These are phyloP conservation scores for Protonemura montana DNA, from an alignment of 2,888 invertebrate genomes.

Conservation along the genomic window DNA sequence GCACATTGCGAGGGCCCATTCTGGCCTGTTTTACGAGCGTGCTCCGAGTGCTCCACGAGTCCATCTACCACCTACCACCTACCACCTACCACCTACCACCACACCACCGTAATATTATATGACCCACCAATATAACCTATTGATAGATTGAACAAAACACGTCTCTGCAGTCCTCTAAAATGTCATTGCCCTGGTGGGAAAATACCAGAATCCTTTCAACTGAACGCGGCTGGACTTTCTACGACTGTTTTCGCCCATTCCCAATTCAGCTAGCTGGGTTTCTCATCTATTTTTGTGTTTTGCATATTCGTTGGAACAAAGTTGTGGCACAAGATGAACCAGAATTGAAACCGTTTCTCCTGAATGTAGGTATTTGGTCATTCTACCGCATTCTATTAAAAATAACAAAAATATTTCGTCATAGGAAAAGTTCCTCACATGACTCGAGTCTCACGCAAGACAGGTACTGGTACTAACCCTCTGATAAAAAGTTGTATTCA, in stretches of 20 bases:
- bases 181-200: conserved; percentile 35
- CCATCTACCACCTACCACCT: not conserved
- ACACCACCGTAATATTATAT: conserved; percentile 3
- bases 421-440: too few species aligned
- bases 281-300: not conserved
- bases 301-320: not conserved
- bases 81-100: not conserved
- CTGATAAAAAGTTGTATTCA: too few species aligned
- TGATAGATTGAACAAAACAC: conserved; percentile 22
- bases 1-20: not conserved
- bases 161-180: conserved; percentile 1
- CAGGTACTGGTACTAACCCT: too few species aligned
- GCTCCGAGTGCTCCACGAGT: not conserved
- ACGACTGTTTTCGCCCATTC: not conserved
- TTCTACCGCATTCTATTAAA: not conserved
- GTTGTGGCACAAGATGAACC: not conserved
- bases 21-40: not conserved
- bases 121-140: conserved; percentile 33
- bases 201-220: not conserved
- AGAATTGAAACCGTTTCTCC: not conserved
- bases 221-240: not conserved
- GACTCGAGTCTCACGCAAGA: too few species aligned
- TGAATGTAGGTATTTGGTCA: not conserved
- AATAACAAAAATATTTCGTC: too few species aligned
- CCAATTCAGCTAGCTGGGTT: not conserved